Base-by-base conservation (phyloP, 2,797 vertebrate genomes). In the Echiichthys vipera region DNA sequence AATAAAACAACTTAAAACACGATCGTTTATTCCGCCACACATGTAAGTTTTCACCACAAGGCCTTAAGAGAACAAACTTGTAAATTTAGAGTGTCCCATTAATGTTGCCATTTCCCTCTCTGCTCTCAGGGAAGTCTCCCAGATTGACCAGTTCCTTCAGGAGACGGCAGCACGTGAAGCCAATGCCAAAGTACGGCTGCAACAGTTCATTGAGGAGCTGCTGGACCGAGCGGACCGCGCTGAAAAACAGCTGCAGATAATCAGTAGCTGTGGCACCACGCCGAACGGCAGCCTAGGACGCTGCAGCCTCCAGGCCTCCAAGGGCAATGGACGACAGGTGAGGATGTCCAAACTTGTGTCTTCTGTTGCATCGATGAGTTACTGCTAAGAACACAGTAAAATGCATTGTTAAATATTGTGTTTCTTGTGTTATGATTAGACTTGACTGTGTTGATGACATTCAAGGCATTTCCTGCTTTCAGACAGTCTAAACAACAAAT, bases 191-290 rank as follows among this genome's bases (percentile, higher is more conserved):
- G 95, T 98, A 51, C 96, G 98, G 0, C 94, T 99, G 82, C 98
- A 99, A 93, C 97, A 97, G 88, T 99, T 99, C 92, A 99, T 99
- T 0, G 98, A 99, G 94, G 98, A 99, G 91, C 96, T 99, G 74
- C 93, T 99, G 89, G 98, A 99, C 89, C 95, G 98, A 0, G 98
- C 98, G 0, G 98, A 99, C 91, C 96, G 98, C 0, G 98, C 98
- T 0, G 98, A 99, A 73, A 97, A 98, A 73, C 98, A 99, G 93
- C 95, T 99, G 11, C 98, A 98, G 94, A 97, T 98, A 92, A 99
- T 99, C 95, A 99, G 98, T 90, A 99, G 98, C 90, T 99, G 98
- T 0, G 96, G 95, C 46, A 98, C 96, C 74, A 98, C 97, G 0
- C 97, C 98, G 0, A 98, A 98, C 0, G 95, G 97, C 90, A 99